A percentile compares a stretch with the other conserved stretches of the same genome.
These are phyloP conservation scores for Ginglymostoma cirratum DNA, from an alignment of 2,113 vertebrate species.

Conservation along the genomic window DNA sequence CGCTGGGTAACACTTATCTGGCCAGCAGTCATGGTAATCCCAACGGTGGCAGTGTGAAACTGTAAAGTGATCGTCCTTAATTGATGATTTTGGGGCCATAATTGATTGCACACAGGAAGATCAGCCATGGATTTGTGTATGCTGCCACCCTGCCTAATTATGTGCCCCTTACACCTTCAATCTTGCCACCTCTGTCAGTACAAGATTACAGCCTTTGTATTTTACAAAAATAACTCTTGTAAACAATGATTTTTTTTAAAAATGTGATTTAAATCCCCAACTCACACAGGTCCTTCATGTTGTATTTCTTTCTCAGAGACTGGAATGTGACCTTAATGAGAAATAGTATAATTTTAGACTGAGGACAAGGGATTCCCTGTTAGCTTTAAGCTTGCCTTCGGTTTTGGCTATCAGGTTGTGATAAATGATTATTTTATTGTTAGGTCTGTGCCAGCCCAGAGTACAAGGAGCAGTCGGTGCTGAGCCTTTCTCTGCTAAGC, in stretches of 20 bases:
- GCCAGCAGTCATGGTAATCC: too few species aligned
- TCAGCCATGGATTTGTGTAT: too few species aligned
- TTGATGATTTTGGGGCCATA: too few species aligned
- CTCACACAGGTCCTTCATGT: background rate
- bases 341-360: background rate
- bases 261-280: background rate
- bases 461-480: slow-evolving; percentile 77
- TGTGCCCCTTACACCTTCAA: too few species aligned
- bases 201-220: too few species aligned
- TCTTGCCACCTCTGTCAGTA: too few species aligned
- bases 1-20: too few species aligned
- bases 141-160: too few species aligned
- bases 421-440: background rate
- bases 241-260: background rate
- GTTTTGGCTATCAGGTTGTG: background rate
- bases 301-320: background rate
- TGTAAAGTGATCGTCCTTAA: too few species aligned
- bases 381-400: background rate
- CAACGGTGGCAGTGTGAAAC: too few species aligned
- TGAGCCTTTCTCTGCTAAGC: slow-evolving; percentile 87
- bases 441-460: slow-evolving; percentile 85
- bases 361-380: background rate
- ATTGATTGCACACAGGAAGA: too few species aligned
- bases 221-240: background rate
- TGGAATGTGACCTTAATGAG: background rate